These are phyloP conservation scores for Arothron firmamentum DNA, from an alignment of 2,113 vertebrate species.

Conservation along the genomic window DNA sequence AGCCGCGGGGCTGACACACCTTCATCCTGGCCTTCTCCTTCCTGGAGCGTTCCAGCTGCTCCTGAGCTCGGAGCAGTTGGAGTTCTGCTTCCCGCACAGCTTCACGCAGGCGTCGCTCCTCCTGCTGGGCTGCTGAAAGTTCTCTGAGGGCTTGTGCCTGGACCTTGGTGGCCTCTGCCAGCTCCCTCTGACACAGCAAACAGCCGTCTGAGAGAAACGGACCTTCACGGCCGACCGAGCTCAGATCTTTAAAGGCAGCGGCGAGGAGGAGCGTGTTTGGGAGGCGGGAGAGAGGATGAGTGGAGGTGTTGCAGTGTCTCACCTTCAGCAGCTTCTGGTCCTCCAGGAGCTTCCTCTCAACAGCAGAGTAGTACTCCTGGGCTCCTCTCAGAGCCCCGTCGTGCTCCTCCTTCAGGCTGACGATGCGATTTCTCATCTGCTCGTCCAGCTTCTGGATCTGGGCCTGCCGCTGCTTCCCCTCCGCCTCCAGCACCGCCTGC, in stretches of 20 bases:
- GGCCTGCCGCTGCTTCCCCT: conserved; percentile 73
- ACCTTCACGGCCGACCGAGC: no score
- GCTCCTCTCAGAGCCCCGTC: conserved; percentile 78
- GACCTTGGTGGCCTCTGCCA: conserved; percentile 76
- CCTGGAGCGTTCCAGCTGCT: conserved; percentile 47
- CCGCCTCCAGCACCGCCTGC: conserved; percentile 69
- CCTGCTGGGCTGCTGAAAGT: conserved; percentile 69
- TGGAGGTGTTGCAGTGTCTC: background rate
- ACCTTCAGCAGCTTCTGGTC: conserved; percentile 84
- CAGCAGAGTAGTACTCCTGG: conserved; percentile 79
- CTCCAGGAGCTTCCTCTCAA: conserved; percentile 73
- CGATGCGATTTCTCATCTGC: conserved; percentile 76
- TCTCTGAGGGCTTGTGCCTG: conserved; percentile 69
- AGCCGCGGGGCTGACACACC: conserved; percentile 67
- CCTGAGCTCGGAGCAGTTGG: conserved; percentile 70
- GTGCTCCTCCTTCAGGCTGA: conserved; percentile 74
- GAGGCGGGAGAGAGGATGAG: no score
- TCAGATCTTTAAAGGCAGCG: background rate
- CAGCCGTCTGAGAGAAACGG: background rate
- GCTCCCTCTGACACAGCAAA: conserved; percentile 75
- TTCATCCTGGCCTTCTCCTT: background rate
- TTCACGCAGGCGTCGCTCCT: conserved; percentile 77
- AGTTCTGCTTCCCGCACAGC: conserved; percentile 73
- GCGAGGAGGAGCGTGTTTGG: background rate
- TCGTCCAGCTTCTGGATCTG: conserved; percentile 80